Percentiles rank a stretch among this genome's conserved stretches.
Conservation (phyloP, 2,888 invertebrate species). For the Cerastis rubricosa region DNA sequence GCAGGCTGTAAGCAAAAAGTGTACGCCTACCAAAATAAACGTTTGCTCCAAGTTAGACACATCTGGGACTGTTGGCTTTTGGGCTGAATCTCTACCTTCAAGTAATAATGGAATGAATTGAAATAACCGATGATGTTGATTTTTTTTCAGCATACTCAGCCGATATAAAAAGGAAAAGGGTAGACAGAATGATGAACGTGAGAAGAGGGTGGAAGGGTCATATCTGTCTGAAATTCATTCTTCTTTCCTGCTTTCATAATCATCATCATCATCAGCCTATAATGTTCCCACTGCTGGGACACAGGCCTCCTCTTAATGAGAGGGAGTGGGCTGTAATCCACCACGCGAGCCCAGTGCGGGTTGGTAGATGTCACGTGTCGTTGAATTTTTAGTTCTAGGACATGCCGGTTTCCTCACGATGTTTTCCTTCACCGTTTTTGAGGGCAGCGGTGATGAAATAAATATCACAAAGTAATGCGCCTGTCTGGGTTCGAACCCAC, state of each 20-base stretch:
- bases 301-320: too few relatives aligned
- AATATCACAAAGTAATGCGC: too few relatives aligned
- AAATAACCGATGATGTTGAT: neutral
- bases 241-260: neutral
- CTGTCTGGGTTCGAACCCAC: too few relatives aligned
- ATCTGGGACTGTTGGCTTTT: slow-evolving; percentile 66
- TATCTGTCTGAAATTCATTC: neutral
- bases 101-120: slow-evolving; percentile 20
- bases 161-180: neutral
- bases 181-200: neutral
- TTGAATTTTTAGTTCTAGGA: too few relatives aligned
- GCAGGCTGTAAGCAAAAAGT: slow-evolving; percentile 58
- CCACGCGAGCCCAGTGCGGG: too few relatives aligned
- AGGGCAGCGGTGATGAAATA: too few relatives aligned
- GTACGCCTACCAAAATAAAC: slow-evolving; percentile 62
- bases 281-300: too few relatives aligned
- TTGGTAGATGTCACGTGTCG: too few relatives aligned
- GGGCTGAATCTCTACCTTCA: slow-evolving; percentile 57
- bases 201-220: fast-evolving
- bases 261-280: too few relatives aligned
- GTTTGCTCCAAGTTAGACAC: slow-evolving; percentile 56
- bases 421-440: too few relatives aligned
- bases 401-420: too few relatives aligned
- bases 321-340: too few relatives aligned
- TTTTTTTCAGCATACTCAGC: neutral